Evolutionary conservation across 2,113 vertebrate genomes (phyloP), one percentile per base, ranked within the genome.

Genomic region (Rhabdomys dilectus): DNA sequence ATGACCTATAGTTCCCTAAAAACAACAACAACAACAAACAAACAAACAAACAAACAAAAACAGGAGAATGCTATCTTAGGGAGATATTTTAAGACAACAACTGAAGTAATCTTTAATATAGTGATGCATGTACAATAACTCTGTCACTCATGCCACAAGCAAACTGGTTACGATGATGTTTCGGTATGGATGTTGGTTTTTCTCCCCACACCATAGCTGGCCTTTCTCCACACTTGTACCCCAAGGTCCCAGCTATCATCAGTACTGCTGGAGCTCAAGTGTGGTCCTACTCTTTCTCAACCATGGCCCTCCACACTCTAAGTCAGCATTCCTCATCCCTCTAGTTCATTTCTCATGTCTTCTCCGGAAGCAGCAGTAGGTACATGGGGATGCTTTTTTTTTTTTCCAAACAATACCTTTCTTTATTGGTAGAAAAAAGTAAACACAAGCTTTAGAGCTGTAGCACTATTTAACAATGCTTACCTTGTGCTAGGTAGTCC

Each of bases 71-170:
- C 0, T 87, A 3, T 95, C 42, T 78, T 89, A 34, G 53, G 45
- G 53, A 95, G 21, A 80, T 86, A 70, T 86, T 94, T 97, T 86
- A 87, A 93, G 39, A 58, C 0, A 77, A 19, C 13, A 87, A 45
- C 31, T 92, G 68, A 89, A n/a, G 31, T 39, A 13, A 24, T 42
- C 51, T 66, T 62, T 91, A 86, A 88, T 87, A 76, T 72, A 70
- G 5, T 36, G 58, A 89, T 34, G 4, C 9, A 64, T 42, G 72
- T 58, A 26, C 1, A 80, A 29, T 75, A 21, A 45, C 15, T 53
- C 15, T 75, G 2, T 6, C 31, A 19, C 5, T 51, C 31, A 91
- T 76, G n/a, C 36, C 34, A 9, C 73, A 73, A 82, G 51, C 15
- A 80, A 58, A 89, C 12, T 91, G 66, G 15, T 91, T 45, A 82